Conservation (phyloP, 2,797 vertebrate genomes). For the Pogoniulus pusillus region DNA sequence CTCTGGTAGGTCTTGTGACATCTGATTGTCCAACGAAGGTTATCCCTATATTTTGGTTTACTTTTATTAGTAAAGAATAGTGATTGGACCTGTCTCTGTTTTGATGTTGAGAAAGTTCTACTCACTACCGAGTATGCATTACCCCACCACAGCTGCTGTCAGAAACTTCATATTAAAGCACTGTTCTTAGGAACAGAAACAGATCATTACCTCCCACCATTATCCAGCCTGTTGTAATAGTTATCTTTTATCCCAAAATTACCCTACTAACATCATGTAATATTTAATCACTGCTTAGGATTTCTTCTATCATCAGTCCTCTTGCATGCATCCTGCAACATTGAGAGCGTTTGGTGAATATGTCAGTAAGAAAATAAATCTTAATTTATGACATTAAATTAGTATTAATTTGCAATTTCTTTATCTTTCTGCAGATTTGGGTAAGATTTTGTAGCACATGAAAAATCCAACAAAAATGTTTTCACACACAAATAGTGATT, state of each 20-base stretch:
- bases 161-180: not conserved
- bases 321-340: conserved; percentile 15
- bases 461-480: not conserved
- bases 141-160: not conserved
- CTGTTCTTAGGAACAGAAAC: not conserved
- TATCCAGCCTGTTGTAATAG: not conserved
- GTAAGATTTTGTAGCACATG: not conserved
- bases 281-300: not conserved
- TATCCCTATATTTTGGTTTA: not conserved
- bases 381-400: not conserved
- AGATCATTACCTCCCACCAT: not conserved
- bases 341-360: not conserved
- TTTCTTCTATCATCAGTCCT: not conserved
- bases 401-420: conserved; percentile 1
- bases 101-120: not conserved
- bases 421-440: conserved; percentile 9
- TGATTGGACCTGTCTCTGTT: not conserved
- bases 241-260: not conserved
- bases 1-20: not conserved
- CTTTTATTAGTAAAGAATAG: not conserved
- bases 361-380: not conserved
- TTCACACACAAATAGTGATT: conserved; percentile 3
- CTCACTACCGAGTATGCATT: not conserved
- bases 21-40: not conserved
- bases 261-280: conserved; percentile 30